Evolutionary conservation across 35 echinoderm and acorn worm genomes (phyloP), one percentile per base, ranked within the genome.

Genomic region (Acanthaster planci): DNA sequence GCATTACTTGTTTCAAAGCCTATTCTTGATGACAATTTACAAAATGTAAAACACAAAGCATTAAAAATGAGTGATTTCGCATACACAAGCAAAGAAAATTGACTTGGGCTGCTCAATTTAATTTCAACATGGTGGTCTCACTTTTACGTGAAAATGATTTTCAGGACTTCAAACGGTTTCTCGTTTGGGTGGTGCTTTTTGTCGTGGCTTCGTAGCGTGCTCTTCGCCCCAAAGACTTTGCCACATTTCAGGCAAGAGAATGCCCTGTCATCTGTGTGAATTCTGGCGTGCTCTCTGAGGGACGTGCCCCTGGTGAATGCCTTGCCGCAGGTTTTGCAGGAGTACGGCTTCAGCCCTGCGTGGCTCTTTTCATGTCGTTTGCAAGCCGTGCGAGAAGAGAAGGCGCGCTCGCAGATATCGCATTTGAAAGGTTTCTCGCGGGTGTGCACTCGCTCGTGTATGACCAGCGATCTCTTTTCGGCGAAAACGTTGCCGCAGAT

Each of bases 371-470:
- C 86, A 19, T 93, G 91, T 7, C 91, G 60, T 44, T 82, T 79
- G 51, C 78, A 87, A 21, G 85, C 80, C 40, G 67, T 86, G 77
- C 80, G 78, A 37, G 88, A 80, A 8, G 77, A 72, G 22, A 93
- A 93, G 9, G 91, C 85, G 35, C 84, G 87, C 15, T 78, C 79
- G 27, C 91, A 93, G 29, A 84, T 82, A 3, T 39, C 37, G 29
- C 91, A 93, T 4, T 75, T 85, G 29, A 53, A 93, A 0, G 91
- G 85, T 31, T 53, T 40, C 6, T 76, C 64, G 6, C 80, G 85
- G 21, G 85, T 93, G 76, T 93, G 91, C 29, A 81, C 87, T n/a
- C 86, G 82, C 54, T 88, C 80, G 52, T 93, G 91, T 51, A 81
- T 81, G 15, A 52, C 30, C 79, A 81, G 40, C 40, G 40, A 81